Evolutionary conservation across 2,113 vertebrate genomes (phyloP).

Genomic region (Thomomys bottae): DNA sequence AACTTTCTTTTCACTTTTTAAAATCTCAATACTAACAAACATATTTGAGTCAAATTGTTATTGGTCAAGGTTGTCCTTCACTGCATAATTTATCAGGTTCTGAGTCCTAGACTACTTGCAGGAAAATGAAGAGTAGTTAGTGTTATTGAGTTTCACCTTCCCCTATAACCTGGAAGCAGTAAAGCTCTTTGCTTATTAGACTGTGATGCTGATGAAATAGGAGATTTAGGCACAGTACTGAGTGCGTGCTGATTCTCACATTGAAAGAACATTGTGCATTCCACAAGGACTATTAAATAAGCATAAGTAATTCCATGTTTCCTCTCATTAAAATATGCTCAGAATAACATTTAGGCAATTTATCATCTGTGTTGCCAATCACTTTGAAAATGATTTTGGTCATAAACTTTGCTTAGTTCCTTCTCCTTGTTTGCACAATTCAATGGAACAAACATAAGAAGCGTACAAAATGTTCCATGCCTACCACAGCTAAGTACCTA

Average conservation of each 20-base stretch:
- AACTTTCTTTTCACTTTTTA: not conserved
- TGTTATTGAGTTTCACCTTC: not conserved
- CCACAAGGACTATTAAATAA: not conserved
- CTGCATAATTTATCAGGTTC: not conserved
- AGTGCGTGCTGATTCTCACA: not conserved
- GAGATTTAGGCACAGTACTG: not conserved
- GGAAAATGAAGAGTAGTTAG: not conserved
- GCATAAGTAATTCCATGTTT: not conserved
- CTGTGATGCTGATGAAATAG: not conserved
- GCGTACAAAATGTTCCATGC: not conserved
- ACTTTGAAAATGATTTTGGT: not conserved
- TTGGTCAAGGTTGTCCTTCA: not conserved
- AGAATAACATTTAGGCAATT: not conserved
- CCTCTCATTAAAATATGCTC: constrained; percentile 10
- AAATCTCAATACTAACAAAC: not conserved
- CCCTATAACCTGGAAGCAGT: not conserved
- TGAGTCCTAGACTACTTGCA: not conserved
- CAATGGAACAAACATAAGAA: not conserved
- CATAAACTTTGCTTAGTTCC: not conserved
- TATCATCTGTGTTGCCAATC: not conserved
- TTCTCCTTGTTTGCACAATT: constrained; percentile 24
- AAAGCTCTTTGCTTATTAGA: not conserved
- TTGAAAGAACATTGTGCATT: not conserved
- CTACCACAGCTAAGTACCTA: not conserved
- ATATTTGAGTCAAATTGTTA: not conserved